Base-by-base conservation (phyloP, 2,113 vertebrate species). In the Porphyrio hochstetteri region DNA sequence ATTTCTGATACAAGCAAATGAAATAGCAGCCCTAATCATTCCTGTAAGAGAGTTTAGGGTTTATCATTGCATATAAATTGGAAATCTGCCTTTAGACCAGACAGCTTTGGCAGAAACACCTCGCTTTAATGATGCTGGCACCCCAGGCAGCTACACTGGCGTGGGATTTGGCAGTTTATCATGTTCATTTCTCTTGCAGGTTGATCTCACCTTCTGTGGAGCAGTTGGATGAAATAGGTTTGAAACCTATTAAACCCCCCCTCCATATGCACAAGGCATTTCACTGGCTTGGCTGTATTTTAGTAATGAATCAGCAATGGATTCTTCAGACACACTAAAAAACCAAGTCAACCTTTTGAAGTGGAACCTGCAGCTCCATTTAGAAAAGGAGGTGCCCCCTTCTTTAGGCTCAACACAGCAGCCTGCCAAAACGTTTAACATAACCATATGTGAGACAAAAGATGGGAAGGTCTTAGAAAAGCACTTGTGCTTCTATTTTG, bases 1-100 rank as follows among this genome's bases (percentile, higher is more conserved):
- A 46, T 46, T 46, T 46, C 17, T 46, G 44, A 46, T 46, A 18
- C 44, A 46, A 46, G 44, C 44, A 46, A 46, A 5, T 0, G 11
- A 18, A 35, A 16, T 63, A n/a, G 42, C 69, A 50, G 14, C 56
- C 29, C 10, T 36, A 9, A 4, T 3, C 0, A 0, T 16, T 40
- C 23, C 71, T 46, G 1, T 8, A 29, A 28, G 0, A 23, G 1
- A 11, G 4, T 15, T 13, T 20, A 25, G 31, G 8, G 16, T 31
- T 87, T 78, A 38, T 46, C 6, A 1, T 23, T 38, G 12, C 40
- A 44, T 48, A 9, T 17, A 53, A 61, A 61, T 29, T 38, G 8
- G 29, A 67, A 20, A 74, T 27, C 33, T 63, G 24, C 46, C 44
- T 77, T 71, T 36, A 59, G 53, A 69, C 2, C 48, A 38, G 84